phyloP scores from a whole-genome alignment of 2,888 invertebrate genomes.

The Microdon myrmicae region DNA sequence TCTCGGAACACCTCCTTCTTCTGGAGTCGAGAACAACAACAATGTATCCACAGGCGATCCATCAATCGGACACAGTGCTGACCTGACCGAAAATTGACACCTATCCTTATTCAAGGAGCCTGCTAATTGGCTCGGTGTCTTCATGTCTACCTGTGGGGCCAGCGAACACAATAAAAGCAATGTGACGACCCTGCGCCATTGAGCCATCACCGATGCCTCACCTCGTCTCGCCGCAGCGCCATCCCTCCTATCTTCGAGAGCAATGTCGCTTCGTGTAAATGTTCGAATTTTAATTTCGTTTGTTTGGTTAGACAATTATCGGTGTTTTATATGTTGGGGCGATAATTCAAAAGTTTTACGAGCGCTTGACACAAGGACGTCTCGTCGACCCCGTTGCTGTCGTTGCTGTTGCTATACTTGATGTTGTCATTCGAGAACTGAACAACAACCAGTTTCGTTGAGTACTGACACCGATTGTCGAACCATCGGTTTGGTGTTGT shows the following conservation, averaged over 20 bases:
- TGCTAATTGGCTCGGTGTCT: slow-evolving; percentile 42
- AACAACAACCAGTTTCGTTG: slow-evolving; percentile 42
- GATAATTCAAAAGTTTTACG: slow-evolving; percentile 49
- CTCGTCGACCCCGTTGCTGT: slow-evolving; percentile 26
- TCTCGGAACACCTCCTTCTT: slow-evolving; percentile 20
- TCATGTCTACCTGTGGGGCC: slow-evolving; percentile 32
- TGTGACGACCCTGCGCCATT: slow-evolving; percentile 5
- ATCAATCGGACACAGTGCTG: slow-evolving; percentile 27
- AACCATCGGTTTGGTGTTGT: slow-evolving; percentile 5
- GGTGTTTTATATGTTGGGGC: slow-evolving; percentile 18
- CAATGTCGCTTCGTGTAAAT: slow-evolving; percentile 45
- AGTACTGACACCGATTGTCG: slow-evolving; percentile 28
- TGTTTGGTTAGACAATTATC: slow-evolving; percentile 43
- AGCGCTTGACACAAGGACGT: slow-evolving; percentile 47
- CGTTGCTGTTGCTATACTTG: slow-evolving; percentile 6
- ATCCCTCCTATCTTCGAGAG: slow-evolving; percentile 4
- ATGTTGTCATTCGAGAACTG: slow-evolving; percentile 25
- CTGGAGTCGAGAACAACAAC: slow-evolving; percentile 14
- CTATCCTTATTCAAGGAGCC: slow-evolving; percentile 18
- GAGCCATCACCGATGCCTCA: slow-evolving; percentile 20
- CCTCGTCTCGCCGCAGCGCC: neutral
- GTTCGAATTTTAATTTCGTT: slow-evolving; percentile 24
- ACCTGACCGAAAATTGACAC: slow-evolving; percentile 37
- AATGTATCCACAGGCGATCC: slow-evolving; percentile 25
- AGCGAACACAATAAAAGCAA: too few species aligned